Evolutionary conservation across 2,113 vertebrate species (phyloP), one percentile per base, ranked within the genome.

Genomic region (Gulo gulo): DNA sequence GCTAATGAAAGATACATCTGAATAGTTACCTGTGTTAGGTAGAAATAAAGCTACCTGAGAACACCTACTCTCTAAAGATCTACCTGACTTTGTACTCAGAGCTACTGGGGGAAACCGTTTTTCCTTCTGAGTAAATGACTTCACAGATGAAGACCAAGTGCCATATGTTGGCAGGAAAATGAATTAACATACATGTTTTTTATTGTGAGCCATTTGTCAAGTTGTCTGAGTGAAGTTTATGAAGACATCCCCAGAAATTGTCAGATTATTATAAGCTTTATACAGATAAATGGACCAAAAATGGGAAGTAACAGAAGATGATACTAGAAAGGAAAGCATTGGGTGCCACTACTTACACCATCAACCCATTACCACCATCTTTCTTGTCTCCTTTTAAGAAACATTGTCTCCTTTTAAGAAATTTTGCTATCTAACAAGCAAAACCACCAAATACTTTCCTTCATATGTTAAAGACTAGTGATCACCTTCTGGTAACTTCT

Each of bases 1-100:
- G 50, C 45, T 57, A 74, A n/a, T 12, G 81, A 67, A 59, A 91
- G 61, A 74, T 84, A 59, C 0, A 50, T 42, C 16, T 39, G n/a
- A 34, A 26, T 61, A 50, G 15, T 79, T 88, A 65, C 23, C 36
- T 29, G 18, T 52, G 13, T 42, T 42, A 36, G 7, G 23, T 0
- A 65, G 79, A 91, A 76, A 83, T 7, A 61, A 9, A 57, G 18
- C 14, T 69, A 21, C 15, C 26, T 39, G 21, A 88, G 47, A 94
- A 80, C 26, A 31, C 14, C 12, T 57, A 3, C 0, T 76, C 47
- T 69, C n/a, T 80, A 71, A 63, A n/a, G 8, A 29, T 91, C n/a
- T 76, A n/a, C 20, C 76, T 95, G 47, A 29, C 65, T 97, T 94
- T 31, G 14, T 13, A 29, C 9, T 16, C 7, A 23, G 65, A 93